Evolutionary conservation across 2,113 vertebrate genomes (phyloP), one percentile per base, ranked within the genome.

Genomic region (Sylvietta virens): DNA sequence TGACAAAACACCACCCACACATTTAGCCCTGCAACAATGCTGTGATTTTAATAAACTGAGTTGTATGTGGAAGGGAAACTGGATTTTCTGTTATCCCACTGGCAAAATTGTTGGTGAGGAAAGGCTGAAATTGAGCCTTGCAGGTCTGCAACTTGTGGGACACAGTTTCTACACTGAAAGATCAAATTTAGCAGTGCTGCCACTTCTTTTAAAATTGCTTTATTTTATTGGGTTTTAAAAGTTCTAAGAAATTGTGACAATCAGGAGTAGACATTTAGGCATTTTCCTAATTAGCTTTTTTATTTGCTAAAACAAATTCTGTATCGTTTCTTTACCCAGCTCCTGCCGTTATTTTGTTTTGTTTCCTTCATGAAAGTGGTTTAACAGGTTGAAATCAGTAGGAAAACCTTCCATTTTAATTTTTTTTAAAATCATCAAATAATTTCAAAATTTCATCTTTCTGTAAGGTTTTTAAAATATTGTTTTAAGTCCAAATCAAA

Each of bases 11-110:
- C 27, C 15, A 18, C 39, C 37, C 45, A 57, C 35, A 44, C 48
- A 21, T 21, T 86, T 65, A 93, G 47, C 44, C 54, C 60, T 61
- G 44, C 45, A 62, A 83, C 48, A 74, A 11, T 30, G 69, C 72
- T 71, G 53, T 42, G 53, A 86, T 90, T 93, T 94, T 90, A 90
- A 88, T 86, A 64, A 95, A 76, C 53, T 60, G 71, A 71, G 47
- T 61, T 82, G 61, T 78, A 53, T 21, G 50, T 91, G 77, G 69
- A 85, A 87, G 31, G 58, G 21, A 66, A 89, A 81, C 73, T 66
- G 72, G 53, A 47, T 90, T 95, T 95, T 94, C 47, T 82, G 30
- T 69, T 84, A 79, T 62, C 67, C 86, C 56, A 11, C 57, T 78
- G 87, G 61, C 47, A 90, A 60, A 58, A 39, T 67, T 40, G 45